These are phyloP conservation scores for Agrilus biguttatus DNA, from an alignment of 2,888 invertebrate species.

Conservation along the genomic window DNA sequence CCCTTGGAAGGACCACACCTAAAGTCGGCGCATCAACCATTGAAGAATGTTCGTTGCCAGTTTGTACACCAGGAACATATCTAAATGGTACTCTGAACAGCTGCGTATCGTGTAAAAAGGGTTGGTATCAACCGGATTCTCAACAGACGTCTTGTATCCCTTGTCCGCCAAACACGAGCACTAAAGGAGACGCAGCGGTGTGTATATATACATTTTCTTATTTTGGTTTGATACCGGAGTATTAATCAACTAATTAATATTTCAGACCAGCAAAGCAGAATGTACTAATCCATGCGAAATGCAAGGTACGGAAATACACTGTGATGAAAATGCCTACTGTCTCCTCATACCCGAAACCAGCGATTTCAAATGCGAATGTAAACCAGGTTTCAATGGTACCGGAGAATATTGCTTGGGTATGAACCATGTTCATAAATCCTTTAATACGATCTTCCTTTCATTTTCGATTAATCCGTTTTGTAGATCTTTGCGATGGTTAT, in stretches of 20 bases:
- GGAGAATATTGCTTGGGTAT: conserved; percentile 54
- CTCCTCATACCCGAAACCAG: conserved; percentile 68
- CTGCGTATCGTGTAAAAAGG: conserved; percentile 77
- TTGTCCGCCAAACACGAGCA: conserved; percentile 85
- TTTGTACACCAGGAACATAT: conserved; percentile 71
- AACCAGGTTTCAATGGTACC: conserved; percentile 83
- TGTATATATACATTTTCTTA: background rate
- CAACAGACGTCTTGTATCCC: conserved; percentile 77
- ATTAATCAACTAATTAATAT: conserved; percentile 5
- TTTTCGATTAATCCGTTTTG: background rate
- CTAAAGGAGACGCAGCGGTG: conserved; percentile 66
- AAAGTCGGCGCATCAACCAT: conserved; percentile 67
- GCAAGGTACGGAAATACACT: conserved; percentile 66
- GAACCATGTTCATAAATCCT: background rate
- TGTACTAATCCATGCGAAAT: conserved; percentile 88
- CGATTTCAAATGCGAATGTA: conserved; percentile 83
- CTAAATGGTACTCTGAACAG: conserved; percentile 74
- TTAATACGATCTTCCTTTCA: background rate
- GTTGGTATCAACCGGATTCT: conserved; percentile 77
- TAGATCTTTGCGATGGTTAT: conserved; percentile 69
- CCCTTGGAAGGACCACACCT: conserved; percentile 80
- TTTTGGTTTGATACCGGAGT: background rate
- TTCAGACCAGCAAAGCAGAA: conserved; percentile 60
- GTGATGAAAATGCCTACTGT: conserved; percentile 79
- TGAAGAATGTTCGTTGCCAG: conserved; percentile 86